These are phyloP conservation scores for Antigone vipio DNA, from an alignment of 2,113 vertebrate genomes.

Conservation along the genomic window DNA sequence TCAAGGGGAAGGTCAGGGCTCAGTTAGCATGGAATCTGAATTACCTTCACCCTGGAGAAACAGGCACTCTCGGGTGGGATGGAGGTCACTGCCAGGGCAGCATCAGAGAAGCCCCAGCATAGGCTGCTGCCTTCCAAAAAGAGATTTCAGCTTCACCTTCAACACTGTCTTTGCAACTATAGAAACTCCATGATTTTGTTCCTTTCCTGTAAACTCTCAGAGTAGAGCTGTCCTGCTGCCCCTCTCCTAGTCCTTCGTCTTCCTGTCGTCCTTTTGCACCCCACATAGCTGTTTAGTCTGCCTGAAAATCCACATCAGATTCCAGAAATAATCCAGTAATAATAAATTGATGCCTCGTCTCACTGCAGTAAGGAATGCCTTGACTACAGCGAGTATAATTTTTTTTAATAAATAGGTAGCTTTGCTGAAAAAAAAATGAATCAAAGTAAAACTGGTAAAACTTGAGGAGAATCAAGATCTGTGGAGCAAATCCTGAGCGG, in stretches of 20 bases:
- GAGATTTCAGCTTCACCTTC: background rate
- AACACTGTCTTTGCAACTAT: background rate
- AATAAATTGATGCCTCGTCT: background rate
- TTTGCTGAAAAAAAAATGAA: background rate
- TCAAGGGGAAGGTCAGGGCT: slow-evolving; percentile 58
- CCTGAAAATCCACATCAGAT: background rate
- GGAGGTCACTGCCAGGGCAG: slow-evolving; percentile 55
- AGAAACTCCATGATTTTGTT: background rate
- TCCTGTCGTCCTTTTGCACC: background rate
- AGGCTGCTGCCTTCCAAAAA: background rate
- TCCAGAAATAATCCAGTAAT: background rate
- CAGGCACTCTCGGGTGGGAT: background rate
- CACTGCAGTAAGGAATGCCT: background rate
- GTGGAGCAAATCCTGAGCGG: background rate
- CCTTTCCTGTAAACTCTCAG: background rate
- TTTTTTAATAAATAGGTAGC: background rate
- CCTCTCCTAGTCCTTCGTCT: background rate
- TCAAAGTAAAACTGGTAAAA: background rate
- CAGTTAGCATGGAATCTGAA: slow-evolving; percentile 45
- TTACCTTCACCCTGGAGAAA: slow-evolving; percentile 29
- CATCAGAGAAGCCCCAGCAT: background rate
- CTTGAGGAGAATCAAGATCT: background rate
- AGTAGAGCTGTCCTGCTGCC: background rate
- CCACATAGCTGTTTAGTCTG: background rate
- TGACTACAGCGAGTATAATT: accelerated